Conservation (phyloP, 2,888 invertebrate genomes). For the Thymelicus lineola region DNA sequence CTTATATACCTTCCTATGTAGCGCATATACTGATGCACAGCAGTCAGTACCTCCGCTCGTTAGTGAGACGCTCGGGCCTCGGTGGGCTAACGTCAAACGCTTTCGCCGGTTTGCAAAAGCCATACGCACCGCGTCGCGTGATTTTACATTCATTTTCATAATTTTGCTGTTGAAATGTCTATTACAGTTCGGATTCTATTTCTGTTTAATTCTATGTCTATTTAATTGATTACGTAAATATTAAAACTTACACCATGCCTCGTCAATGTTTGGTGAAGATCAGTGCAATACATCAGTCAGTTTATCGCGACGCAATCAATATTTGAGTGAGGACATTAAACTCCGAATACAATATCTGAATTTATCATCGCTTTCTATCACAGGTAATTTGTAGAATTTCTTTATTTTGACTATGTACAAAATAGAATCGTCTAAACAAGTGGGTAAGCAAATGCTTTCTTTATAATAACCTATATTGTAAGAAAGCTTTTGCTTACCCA, state of each 20-base stretch:
- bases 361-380: neutral
- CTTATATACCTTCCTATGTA: neutral
- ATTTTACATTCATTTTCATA: neutral
- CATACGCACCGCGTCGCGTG: neutral
- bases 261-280: neutral
- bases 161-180: neutral
- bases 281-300: neutral
- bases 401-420: neutral
- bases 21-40: neutral
- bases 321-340: conserved; percentile 1
- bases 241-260: neutral
- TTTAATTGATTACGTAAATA: neutral
- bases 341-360: neutral
- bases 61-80: conserved; percentile 9
- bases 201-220: neutral
- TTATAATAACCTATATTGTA: too few species aligned
- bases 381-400: neutral
- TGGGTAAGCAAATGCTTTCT: too few species aligned
- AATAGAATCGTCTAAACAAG: too few species aligned
- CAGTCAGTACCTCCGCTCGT: conserved; percentile 12
- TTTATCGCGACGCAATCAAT: conserved; percentile 1
- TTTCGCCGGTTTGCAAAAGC: neutral
- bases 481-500: too few species aligned
- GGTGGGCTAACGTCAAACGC: conserved; percentile 7
- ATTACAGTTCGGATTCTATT: neutral